Percentiles rank a stretch among this genome's conserved stretches.
phyloP scores from a whole-genome alignment of 2,888 invertebrate genomes.

The Ophraella communa region DNA sequence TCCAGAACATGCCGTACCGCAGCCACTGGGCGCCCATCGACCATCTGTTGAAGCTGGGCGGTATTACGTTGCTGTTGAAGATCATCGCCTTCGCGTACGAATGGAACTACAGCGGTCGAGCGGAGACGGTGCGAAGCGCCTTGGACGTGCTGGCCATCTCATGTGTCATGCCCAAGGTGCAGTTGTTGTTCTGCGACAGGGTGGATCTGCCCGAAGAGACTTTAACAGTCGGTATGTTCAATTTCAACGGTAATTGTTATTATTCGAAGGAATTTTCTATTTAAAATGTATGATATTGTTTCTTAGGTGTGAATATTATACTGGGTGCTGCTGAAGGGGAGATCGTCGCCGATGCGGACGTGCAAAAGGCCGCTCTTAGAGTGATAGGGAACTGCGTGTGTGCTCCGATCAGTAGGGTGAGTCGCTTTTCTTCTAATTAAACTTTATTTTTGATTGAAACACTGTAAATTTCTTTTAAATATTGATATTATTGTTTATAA shows the following conservation, averaged over 20 bases:
- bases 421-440: slow-evolving; percentile 41
- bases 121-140: slow-evolving; percentile 82
- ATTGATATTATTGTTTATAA: too few relatives aligned
- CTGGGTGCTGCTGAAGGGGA: slow-evolving; percentile 90
- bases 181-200: slow-evolving; percentile 74
- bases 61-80: slow-evolving; percentile 79
- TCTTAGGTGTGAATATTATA: slow-evolving; percentile 74
- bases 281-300: slow-evolving; percentile 5
- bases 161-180: slow-evolving; percentile 85
- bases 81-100: slow-evolving; percentile 89
- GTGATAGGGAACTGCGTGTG: slow-evolving; percentile 94
- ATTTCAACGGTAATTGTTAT: neutral
- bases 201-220: slow-evolving; percentile 80
- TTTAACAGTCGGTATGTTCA: slow-evolving; percentile 68
- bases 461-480: too few relatives aligned
- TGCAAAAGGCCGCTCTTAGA: slow-evolving; percentile 88
- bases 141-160: slow-evolving; percentile 90
- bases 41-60: slow-evolving; percentile 83
- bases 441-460: too few relatives aligned
- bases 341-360: slow-evolving; percentile 87
- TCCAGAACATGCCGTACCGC: slow-evolving; percentile 76
- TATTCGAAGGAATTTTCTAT: neutral
- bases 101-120: slow-evolving; percentile 88
- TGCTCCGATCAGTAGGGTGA: slow-evolving; percentile 83
- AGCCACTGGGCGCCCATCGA: slow-evolving; percentile 90